Percentiles rank a stretch among this genome's conserved stretches.
Evolutionary conservation across 2,113 vertebrate species (phyloP).

Genomic region (Halichoeres trimaculatus): DNA sequence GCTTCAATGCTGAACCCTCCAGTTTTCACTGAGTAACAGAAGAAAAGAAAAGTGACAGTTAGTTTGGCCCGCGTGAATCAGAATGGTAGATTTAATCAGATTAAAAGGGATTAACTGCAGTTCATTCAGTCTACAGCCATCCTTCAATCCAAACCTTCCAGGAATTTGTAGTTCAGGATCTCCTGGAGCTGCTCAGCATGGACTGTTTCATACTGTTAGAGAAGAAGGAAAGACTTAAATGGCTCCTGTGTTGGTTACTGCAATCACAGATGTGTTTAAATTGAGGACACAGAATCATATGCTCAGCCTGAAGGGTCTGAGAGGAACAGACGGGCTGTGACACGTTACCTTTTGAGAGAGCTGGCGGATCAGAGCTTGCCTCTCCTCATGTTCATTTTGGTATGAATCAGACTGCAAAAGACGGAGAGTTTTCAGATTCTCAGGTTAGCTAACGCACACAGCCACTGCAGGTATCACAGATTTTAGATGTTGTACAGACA

Average conservation of each 20-base stretch:
- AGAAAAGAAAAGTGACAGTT: not conserved
- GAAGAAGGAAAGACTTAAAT: not conserved
- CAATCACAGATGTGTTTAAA: not conserved
- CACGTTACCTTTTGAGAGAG: conserved; percentile 70
- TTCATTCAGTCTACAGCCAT: not conserved
- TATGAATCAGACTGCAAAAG: not conserved
- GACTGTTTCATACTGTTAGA: conserved; percentile 73
- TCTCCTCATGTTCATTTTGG: not conserved
- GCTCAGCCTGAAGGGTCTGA: too few relatives aligned
- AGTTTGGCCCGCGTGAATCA: too few relatives aligned
- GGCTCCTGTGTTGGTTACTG: not conserved
- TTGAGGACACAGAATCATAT: not conserved
- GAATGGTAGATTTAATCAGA: not conserved
- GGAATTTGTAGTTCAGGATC: conserved; percentile 71
- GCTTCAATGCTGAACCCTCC: conserved; percentile 73
- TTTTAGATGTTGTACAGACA: too few relatives aligned
- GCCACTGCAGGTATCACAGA: too few relatives aligned
- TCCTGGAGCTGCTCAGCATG: conserved; percentile 75
- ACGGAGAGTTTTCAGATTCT: not conserved
- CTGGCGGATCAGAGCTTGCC: conserved; percentile 52
- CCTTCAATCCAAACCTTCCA: conserved; percentile 45
- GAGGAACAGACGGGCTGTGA: not conserved
- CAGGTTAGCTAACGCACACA: not conserved
- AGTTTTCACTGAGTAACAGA: conserved; percentile 41
- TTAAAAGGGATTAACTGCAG: too few relatives aligned